Conservation (phyloP, 2,113 vertebrate genomes). For the Fukomys damarensis region DNA sequence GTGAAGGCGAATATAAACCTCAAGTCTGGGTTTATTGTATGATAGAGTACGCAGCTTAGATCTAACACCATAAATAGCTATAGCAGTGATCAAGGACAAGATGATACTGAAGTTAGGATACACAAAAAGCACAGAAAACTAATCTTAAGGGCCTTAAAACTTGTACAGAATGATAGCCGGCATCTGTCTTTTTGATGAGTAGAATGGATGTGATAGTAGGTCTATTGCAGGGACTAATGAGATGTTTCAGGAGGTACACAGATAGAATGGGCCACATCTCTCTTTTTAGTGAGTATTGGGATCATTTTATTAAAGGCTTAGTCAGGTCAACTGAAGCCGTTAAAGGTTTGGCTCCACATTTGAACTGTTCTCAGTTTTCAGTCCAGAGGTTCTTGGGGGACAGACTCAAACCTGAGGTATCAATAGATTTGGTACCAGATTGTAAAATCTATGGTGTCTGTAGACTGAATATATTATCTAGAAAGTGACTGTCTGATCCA, state of each 20-base stretch:
- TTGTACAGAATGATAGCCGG: background rate
- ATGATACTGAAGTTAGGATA: background rate
- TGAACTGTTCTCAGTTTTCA: constrained; percentile 11
- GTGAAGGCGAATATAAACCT: background rate
- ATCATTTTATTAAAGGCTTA: background rate
- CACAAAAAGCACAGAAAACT: background rate
- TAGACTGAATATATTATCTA: background rate
- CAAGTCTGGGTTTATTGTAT: background rate
- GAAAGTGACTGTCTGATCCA: constrained; percentile 1
- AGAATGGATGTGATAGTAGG: background rate
- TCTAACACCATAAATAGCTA: background rate
- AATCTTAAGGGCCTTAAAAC: background rate
- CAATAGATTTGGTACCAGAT: background rate
- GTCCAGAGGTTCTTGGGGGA: background rate
- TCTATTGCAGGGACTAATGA: background rate
- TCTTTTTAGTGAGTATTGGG: background rate
- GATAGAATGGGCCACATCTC: background rate
- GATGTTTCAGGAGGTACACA: background rate
- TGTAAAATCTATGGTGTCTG: background rate
- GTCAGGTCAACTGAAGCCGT: background rate
- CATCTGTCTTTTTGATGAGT: background rate
- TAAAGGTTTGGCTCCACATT: background rate
- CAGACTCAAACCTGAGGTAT: background rate
- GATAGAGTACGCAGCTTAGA: background rate
- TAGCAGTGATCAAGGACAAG: background rate